Evolutionary conservation across 2,797 vertebrate species (phyloP).

Genomic region (Jordanella pulchra): DNA sequence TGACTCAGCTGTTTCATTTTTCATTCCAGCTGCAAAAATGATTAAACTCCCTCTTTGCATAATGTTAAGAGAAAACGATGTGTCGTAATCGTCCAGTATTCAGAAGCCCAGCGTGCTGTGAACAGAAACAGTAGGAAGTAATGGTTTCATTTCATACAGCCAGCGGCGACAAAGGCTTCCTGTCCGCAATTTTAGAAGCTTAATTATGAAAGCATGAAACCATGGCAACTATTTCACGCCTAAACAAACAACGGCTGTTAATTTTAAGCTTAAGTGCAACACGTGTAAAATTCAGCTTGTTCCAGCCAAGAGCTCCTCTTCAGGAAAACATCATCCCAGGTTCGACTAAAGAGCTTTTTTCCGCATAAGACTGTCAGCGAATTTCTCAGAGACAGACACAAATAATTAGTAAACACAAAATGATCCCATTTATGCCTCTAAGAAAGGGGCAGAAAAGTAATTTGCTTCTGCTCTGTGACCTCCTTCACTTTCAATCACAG

Average conservation of each 20-base stretch:
- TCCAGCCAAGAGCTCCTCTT: neutral
- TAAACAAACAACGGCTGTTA: slow-evolving; percentile 10
- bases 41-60: slow-evolving; percentile 10
- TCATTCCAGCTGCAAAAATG: slow-evolving; percentile 8
- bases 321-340: neutral
- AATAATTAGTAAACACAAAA: slow-evolving; percentile 9
- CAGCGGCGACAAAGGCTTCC: slow-evolving; percentile 16
- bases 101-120: slow-evolving; percentile 8
- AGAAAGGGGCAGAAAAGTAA: neutral
- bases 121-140: slow-evolving; percentile 22
- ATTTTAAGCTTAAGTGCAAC: slow-evolving; percentile 12
- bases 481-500: slow-evolving; percentile 1
- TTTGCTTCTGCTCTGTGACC: neutral
- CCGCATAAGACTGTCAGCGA: slow-evolving; percentile 4
- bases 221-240: slow-evolving; percentile 7
- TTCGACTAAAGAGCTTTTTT: neutral
- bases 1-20: slow-evolving; percentile 5
- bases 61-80: neutral
- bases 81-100: slow-evolving; percentile 22
- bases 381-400: slow-evolving; percentile 21
- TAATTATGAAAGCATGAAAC: slow-evolving; percentile 16
- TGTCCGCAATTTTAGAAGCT: neutral
- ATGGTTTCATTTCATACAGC: slow-evolving; percentile 16
- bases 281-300: slow-evolving; percentile 9
- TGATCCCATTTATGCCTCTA: slow-evolving; percentile 15